Percentiles rank a stretch among this genome's conserved stretches.
phyloP scores from a whole-genome alignment of 2,888 invertebrate genomes.

The Acrobasis suavella region DNA sequence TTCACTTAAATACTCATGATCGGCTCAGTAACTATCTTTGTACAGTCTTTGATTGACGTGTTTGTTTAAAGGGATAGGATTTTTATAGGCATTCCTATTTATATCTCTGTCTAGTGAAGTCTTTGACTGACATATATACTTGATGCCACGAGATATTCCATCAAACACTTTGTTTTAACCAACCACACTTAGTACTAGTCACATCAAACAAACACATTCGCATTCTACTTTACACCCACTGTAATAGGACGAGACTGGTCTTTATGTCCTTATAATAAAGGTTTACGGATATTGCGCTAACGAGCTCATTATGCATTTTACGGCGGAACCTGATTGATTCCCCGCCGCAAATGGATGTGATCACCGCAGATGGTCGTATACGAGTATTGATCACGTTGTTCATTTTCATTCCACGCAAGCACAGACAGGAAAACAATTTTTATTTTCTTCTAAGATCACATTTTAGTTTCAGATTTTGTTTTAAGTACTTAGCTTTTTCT shows the following conservation, averaged over 20 bases:
- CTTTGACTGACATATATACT: too few relatives aligned
- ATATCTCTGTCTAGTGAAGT: too few relatives aligned
- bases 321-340: slow-evolving; percentile 8
- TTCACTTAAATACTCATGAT: too few relatives aligned
- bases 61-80: too few relatives aligned
- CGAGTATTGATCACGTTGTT: neutral
- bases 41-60: too few relatives aligned
- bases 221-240: neutral
- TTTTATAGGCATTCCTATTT: too few relatives aligned
- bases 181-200: neutral
- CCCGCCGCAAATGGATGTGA: slow-evolving; percentile 6
- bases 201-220: neutral
- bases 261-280: neutral
- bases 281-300: neutral
- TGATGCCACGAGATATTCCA: too few relatives aligned
- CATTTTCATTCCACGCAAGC: neutral
- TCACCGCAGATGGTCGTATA: neutral
- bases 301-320: slow-evolving; percentile 15
- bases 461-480: too few relatives aligned
- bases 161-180: too few relatives aligned
- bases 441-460: neutral
- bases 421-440: neutral
- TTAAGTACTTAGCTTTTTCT: too few relatives aligned
- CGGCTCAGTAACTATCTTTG: too few relatives aligned
- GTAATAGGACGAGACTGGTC: neutral